Conservation (phyloP, 2,888 invertebrate genomes). For the Thysanoteuthis rhombus region DNA sequence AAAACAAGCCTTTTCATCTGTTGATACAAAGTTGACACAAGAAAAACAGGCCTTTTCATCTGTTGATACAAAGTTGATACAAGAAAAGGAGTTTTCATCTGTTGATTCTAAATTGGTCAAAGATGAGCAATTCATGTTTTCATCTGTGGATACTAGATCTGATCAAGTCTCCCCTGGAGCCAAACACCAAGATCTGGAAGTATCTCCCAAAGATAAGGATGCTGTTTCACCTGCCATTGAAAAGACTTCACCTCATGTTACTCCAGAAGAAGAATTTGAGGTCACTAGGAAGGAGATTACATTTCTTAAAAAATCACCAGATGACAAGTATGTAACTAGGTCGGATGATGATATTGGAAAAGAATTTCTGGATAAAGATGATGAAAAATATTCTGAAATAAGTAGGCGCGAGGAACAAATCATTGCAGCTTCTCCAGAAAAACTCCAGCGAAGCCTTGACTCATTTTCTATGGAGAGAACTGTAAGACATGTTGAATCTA, state of each 20-base stretch:
- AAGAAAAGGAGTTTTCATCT: background rate
- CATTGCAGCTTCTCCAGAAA: slow-evolving; percentile 20
- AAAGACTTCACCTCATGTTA: background rate
- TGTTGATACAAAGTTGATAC: background rate
- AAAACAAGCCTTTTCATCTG: background rate
- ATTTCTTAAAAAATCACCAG: background rate
- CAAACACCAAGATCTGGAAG: background rate
- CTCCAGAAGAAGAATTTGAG: background rate
- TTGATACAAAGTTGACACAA: background rate
- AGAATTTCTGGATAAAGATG: background rate
- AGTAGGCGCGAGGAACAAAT: slow-evolving; percentile 24
- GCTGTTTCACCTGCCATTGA: background rate
- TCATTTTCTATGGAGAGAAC: background rate
- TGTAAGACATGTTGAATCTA: background rate
- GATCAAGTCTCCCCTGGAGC: background rate
- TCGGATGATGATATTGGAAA: background rate
- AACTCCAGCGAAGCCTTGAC: background rate
- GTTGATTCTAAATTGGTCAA: background rate
- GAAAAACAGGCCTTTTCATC: background rate
- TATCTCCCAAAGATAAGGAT: background rate
- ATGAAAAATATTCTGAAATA: slow-evolving; percentile 25
- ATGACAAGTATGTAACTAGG: background rate
- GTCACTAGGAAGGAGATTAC: background rate
- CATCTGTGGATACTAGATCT: background rate
- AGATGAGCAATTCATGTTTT: background rate